Percentiles rank a stretch among this genome's conserved stretches.
Conservation (phyloP, 2,888 invertebrate species). For the Drosophila limbata region DNA sequence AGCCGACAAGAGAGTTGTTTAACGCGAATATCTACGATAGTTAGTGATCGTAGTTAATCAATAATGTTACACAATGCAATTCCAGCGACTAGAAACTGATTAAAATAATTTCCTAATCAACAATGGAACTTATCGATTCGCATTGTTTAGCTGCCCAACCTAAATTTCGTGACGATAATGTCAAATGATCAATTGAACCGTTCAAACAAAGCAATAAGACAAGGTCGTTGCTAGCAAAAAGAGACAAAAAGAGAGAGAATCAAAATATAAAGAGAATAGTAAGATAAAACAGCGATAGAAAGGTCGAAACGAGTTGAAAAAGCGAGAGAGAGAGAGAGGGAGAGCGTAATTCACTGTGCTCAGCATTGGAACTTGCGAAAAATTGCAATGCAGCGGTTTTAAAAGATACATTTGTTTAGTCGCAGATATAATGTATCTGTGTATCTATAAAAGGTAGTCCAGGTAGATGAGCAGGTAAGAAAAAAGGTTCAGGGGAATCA, state of each 20-base stretch:
- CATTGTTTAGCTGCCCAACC: conserved; percentile 60
- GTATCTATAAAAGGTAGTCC: conserved; percentile 3
- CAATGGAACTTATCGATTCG: conserved; percentile 52
- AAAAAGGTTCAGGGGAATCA: conserved; percentile 11
- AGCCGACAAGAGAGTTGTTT: conserved; percentile 46
- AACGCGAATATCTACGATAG: conserved; percentile 12
- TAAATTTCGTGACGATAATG: conserved; percentile 70
- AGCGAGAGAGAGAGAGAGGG: conserved; percentile 3
- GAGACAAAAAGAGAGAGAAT: conserved; percentile 3
- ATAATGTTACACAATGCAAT: conserved; percentile 42
- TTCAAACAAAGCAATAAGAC: conserved; percentile 54
- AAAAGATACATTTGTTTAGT: conserved; percentile 10
- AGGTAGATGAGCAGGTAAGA: conserved; percentile 50
- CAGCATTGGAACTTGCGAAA: conserved; percentile 65
- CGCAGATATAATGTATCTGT: conserved; percentile 1
- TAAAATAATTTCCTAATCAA: conserved; percentile 45
- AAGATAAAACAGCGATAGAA: conserved; percentile 28
- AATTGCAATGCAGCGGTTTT: conserved; percentile 61
- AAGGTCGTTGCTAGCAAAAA: conserved; percentile 66
- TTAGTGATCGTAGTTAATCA: conserved; percentile 22
- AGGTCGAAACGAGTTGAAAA: conserved; percentile 22
- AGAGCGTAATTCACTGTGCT: conserved; percentile 6
- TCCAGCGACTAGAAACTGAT: conserved; percentile 33
- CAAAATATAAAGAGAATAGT: conserved; percentile 11
- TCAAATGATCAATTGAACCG: conserved; percentile 66